These are phyloP conservation scores for Bicyclus anynana DNA, from an alignment of 1,140 invertebrate species.

Conservation along the genomic window DNA sequence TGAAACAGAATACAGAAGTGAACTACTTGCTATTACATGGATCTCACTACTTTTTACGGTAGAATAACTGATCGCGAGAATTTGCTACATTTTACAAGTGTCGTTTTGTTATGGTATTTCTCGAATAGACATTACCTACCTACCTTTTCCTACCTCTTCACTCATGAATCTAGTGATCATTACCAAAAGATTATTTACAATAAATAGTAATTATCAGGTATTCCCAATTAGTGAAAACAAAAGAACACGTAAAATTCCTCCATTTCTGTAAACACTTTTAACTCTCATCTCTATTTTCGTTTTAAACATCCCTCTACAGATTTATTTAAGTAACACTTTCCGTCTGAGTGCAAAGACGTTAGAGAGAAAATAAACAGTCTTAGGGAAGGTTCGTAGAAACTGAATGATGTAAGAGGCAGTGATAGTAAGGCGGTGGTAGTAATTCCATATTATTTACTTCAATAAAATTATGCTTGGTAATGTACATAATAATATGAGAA, in stretches of 20 bases:
- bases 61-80: too few species aligned
- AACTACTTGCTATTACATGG: too few species aligned
- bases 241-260: background rate
- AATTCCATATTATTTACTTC: background rate
- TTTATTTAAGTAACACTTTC: slow-evolving; percentile 24
- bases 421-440: background rate
- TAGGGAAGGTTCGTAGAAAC: slow-evolving; percentile 10
- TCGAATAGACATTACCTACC: too few species aligned
- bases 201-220: background rate
- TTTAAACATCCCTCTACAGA: slow-evolving; percentile 7
- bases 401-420: slow-evolving; percentile 10
- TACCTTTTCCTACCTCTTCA: too few species aligned
- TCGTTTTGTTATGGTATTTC: too few species aligned
- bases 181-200: background rate
- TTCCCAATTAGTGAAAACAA: background rate
- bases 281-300: slow-evolving; percentile 2
- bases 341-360: slow-evolving; percentile 5
- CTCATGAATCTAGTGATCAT: too few species aligned
- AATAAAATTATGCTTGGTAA: too few species aligned
- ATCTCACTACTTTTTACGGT: too few species aligned
- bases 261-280: background rate
- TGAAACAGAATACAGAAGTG: too few species aligned
- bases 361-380: slow-evolving; percentile 24
- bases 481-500: too few species aligned
- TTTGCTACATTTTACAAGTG: too few species aligned